A percentile compares a stretch with the other conserved stretches of the same genome.
These are phyloP conservation scores for Calypte anna DNA, from an alignment of 2,113 vertebrate species.

Conservation along the genomic window DNA sequence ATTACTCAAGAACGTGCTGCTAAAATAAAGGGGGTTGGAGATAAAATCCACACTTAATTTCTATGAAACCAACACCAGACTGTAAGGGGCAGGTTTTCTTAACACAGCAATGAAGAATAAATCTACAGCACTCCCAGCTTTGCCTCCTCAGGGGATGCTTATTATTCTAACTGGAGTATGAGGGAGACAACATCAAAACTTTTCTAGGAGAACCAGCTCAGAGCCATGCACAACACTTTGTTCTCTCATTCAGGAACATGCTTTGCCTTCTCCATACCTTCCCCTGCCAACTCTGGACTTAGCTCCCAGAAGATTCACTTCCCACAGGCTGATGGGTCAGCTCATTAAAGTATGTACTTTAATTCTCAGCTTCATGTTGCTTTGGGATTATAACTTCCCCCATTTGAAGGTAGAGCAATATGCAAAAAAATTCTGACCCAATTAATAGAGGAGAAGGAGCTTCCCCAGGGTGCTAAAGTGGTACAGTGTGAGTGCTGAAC, in stretches of 20 bases:
- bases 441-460: conserved; percentile 40
- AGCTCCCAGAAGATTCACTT: neutral
- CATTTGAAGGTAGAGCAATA: conserved; percentile 8
- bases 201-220: neutral
- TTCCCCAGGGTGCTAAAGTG: neutral
- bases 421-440: conserved; percentile 45
- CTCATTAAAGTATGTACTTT: conserved; percentile 35
- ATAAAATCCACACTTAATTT: neutral
- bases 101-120: neutral
- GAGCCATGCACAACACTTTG: neutral
- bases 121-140: neutral
- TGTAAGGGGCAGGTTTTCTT: neutral
- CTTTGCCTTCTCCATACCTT: neutral
- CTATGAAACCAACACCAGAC: neutral
- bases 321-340: neutral
- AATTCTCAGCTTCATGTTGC: neutral
- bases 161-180: neutral
- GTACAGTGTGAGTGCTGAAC: neutral
- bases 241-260: neutral
- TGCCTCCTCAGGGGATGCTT: neutral
- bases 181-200: conserved; percentile 20
- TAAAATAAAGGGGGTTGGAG: neutral
- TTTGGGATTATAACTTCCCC: conserved; percentile 40
- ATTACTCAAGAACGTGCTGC: neutral
- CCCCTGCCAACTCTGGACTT: neutral